Evolutionary conservation across 2,797 vertebrate species (phyloP).

Genomic region (Clarias pachynema): DNA sequence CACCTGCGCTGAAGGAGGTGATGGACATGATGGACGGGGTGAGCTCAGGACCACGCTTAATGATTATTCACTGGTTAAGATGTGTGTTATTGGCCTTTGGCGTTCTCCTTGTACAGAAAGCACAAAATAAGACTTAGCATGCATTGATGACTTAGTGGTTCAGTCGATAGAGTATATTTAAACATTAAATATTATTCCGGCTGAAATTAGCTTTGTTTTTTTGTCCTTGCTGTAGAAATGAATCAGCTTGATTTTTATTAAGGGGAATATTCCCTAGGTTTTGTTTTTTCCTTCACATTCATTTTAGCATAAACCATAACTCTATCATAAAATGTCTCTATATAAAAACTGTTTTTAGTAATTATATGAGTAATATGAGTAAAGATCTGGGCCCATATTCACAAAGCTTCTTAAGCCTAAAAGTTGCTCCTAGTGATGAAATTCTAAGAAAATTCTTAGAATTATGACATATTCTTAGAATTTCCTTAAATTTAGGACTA

Average conservation of each 20-base stretch:
- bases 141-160: not conserved
- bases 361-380: not conserved
- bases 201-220: not conserved
- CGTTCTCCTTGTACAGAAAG: not conserved
- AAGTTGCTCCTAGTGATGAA: too few relatives aligned
- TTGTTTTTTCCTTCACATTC: not conserved
- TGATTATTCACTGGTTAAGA: not conserved
- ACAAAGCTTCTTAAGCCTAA: too few relatives aligned
- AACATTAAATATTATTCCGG: not conserved
- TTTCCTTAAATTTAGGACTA: too few relatives aligned
- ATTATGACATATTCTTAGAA: too few relatives aligned
- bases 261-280: not conserved
- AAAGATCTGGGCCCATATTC: not conserved
- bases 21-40: constrained; percentile 95
- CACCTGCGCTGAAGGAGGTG: constrained; percentile 84
- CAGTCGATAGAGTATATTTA: not conserved
- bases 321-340: not conserved
- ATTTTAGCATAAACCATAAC: not conserved
- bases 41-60: constrained; percentile 51
- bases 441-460: too few relatives aligned
- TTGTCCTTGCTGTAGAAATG: not conserved
- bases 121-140: not conserved
- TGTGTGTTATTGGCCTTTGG: not conserved
- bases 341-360: too few relatives aligned
- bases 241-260: not conserved